Conservation (phyloP, 2,888 invertebrate genomes). For the Pachycephus smyrnensis region DNA sequence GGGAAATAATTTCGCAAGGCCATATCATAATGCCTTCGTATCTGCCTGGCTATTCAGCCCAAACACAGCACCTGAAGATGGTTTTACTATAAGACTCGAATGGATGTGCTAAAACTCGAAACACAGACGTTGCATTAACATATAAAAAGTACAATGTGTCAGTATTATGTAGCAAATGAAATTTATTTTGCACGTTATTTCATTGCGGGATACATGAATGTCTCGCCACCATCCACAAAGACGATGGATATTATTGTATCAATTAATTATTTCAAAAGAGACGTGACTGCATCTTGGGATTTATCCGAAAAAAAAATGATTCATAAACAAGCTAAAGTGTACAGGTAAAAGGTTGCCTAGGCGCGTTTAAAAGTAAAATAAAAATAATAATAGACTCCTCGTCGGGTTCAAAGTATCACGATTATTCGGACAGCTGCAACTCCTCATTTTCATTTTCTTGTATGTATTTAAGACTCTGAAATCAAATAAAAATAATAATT, state of each 20-base stretch:
- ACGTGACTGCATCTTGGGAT: neutral
- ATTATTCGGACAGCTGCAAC: neutral
- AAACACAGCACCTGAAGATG: neutral
- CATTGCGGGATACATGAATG: neutral
- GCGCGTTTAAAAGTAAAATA: neutral
- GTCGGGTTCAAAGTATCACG: neutral
- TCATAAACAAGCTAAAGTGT: neutral
- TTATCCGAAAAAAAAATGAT: neutral
- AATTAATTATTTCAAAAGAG: neutral
- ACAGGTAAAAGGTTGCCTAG: neutral
- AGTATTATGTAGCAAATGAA: neutral
- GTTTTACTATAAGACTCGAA: too few species aligned
- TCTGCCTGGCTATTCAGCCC: neutral
- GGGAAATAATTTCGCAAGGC: neutral
- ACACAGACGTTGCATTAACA: too few species aligned
- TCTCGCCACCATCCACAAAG: neutral
- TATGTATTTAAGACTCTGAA: neutral
- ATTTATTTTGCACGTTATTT: neutral
- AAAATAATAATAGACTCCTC: neutral
- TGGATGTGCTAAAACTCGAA: too few species aligned
- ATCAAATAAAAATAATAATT: neutral
- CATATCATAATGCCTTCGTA: neutral
- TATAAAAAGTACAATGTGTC: neutral
- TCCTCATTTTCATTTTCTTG: neutral
- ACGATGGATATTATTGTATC: neutral